Evolutionary conservation across 2,113 vertebrate species (phyloP), one percentile per base, ranked within the genome.

Genomic region (Tylochromis polylepis): DNA sequence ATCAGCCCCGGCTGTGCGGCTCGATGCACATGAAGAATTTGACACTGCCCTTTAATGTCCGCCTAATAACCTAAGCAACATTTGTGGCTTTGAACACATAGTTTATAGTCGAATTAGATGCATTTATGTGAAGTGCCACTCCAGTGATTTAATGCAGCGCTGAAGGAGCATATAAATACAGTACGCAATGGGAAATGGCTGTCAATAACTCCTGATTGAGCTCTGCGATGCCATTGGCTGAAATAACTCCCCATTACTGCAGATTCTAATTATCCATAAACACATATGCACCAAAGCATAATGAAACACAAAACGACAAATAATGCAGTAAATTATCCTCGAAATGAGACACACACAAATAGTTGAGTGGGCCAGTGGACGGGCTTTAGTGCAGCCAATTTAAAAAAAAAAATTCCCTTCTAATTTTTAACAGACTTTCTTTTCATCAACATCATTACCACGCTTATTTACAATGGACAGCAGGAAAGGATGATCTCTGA

Each of bases 401-500:
- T 1, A 0, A 11, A 46, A 46, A 24, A 34, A 90, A 72, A 38
- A 88, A 88, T 91, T 85, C 83, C 9, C 3, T 88, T 90, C 46
- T 70, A 82, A 84, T 89, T 84, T 89, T 86, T 82, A 79, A 70
- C 86, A 62, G 87, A 93, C 90, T 91, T 91, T 87, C 86, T 92
- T 91, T 88, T 91, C 86, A 91, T 92, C 87, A 84, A 62, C 83
- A 85, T 93, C 89, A 92, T 93, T 91, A 93, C 87, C 87, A 85
- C 27, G 31, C 85, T 86, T 75, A 82, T 92, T 93, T 84, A 89
- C 72, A 91, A 87, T 87, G 91, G 93, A 89, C 85, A 92, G 62
- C 83, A 80, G 72, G 86, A 87, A 90, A 70, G 85, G 84, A 92
- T 93, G 93, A 93, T 90, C 90, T 93, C 86, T 88, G 88, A 90